Percentiles rank a stretch among this genome's conserved stretches.
These are phyloP conservation scores for Lates calcarifer DNA, from an alignment of 2,113 vertebrate genomes.

Conservation along the genomic window DNA sequence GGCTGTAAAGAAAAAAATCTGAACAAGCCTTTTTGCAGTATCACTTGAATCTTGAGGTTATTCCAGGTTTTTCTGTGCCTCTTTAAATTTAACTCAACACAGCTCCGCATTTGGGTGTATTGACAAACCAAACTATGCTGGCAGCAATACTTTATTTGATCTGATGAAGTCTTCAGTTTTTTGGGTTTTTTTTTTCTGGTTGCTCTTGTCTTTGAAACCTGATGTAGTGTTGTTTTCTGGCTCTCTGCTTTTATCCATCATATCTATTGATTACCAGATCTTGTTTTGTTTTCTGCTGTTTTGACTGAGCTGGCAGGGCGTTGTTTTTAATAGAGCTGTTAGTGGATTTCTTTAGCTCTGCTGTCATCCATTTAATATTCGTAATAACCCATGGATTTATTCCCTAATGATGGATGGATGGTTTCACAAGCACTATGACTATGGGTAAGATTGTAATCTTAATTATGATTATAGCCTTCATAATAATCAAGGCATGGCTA, in stretches of 20 bases:
- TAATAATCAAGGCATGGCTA: not conserved
- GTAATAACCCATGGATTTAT: constrained; percentile 2
- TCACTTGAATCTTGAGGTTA: constrained; percentile 30
- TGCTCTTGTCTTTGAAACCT: constrained; percentile 29
- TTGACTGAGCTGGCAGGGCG: constrained; percentile 24
- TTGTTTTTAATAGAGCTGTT: constrained; percentile 44
- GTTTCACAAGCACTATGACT: constrained; percentile 18
- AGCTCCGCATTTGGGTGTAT: constrained; percentile 20
- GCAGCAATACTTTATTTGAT: constrained; percentile 43
- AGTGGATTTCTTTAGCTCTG: constrained; percentile 14
- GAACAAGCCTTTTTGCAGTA: constrained; percentile 24
- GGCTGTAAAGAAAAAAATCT: constrained; percentile 31
- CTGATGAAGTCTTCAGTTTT: constrained; percentile 34
- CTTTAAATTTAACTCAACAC: constrained; percentile 31
- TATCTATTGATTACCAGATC: constrained; percentile 41
- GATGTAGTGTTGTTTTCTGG: constrained; percentile 30
- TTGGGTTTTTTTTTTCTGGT: not conserved
- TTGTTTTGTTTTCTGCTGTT: constrained; percentile 34
- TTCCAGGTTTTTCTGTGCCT: constrained; percentile 17
- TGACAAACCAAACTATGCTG: constrained; percentile 17
- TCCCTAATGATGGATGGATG: not conserved
- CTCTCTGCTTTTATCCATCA: constrained; percentile 38
- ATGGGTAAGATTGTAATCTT: not conserved
- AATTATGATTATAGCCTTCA: not conserved
- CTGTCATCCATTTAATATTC: constrained; percentile 31